Evolutionary conservation across 1,140 invertebrate species (phyloP).

Genomic region (Drosophila mauritiana): DNA sequence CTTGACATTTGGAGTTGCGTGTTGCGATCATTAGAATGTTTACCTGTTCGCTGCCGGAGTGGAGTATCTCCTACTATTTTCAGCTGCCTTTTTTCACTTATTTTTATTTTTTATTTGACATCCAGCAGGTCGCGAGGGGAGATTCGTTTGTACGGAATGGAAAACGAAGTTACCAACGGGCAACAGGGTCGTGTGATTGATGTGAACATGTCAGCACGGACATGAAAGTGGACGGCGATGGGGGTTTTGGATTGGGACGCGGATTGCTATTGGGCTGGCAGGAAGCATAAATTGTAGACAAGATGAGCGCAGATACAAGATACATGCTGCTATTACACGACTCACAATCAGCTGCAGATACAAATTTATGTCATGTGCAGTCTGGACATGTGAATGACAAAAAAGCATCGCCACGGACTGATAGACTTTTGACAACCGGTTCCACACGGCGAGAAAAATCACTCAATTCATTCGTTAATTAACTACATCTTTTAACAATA

Average conservation of each 20-base stretch:
- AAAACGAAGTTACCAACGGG: constrained; percentile 62
- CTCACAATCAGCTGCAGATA: constrained; percentile 65
- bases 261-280: constrained; percentile 21
- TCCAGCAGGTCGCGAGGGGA: constrained; percentile 9
- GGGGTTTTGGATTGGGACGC: neutral
- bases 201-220: constrained; percentile 68
- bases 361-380: constrained; percentile 76
- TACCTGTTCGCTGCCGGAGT: constrained; percentile 46
- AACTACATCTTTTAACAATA: no score
- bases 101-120: constrained; percentile 8
- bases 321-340: constrained; percentile 58
- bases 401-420: constrained; percentile 32
- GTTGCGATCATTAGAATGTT: constrained; percentile 70
- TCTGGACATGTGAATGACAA: constrained; percentile 59
- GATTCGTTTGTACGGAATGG: constrained; percentile 37
- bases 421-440: constrained; percentile 69
- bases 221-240: constrained; percentile 18
- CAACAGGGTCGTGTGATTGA: constrained; percentile 65
- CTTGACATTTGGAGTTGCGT: constrained; percentile 66
- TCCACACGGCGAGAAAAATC: constrained; percentile 16
- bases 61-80: constrained; percentile 16
- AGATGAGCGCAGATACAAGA: constrained; percentile 63
- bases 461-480: neutral
- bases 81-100: neutral
- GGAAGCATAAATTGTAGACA: constrained; percentile 77